Evolutionary conservation across 2,888 invertebrate genomes (phyloP).

Genomic region (Conomelus anceps): DNA sequence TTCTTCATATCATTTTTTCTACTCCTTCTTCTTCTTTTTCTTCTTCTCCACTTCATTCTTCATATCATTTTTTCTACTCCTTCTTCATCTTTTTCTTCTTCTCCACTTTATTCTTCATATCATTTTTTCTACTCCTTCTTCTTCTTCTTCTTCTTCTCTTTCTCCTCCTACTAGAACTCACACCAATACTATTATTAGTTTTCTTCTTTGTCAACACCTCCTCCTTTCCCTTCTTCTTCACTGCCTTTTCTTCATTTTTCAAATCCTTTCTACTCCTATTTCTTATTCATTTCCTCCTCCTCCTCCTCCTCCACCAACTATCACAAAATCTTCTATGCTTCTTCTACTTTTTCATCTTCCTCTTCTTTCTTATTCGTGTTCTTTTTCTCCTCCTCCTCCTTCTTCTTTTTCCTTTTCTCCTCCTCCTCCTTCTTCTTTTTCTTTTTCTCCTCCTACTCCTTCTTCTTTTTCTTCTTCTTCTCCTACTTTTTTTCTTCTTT

Average conservation of each 20-base stretch:
- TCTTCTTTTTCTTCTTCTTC: neutral
- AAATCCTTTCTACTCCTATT: neutral
- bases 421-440: neutral
- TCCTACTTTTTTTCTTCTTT: neutral
- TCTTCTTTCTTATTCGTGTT: no score
- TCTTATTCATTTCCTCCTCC: neutral
- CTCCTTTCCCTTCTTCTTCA: neutral
- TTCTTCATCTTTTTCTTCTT: neutral
- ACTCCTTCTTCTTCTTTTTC: neutral
- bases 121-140: neutral
- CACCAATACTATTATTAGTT: no score
- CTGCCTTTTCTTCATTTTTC: neutral
- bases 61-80: neutral
- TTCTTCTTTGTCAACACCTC: no score
- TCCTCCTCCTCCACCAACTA: no score
- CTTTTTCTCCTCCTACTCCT: neutral
- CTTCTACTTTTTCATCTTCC: neutral
- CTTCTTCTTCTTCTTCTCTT: neutral
- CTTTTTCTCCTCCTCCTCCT: neutral
- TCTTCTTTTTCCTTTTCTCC: neutral
- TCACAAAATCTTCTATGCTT: no score
- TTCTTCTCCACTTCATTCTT: neutral
- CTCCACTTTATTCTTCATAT: neutral
- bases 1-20: neutral
- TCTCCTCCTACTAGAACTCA: no score